These are phyloP conservation scores for Manis javanica DNA, from an alignment of 2,797 vertebrate genomes.

Conservation along the genomic window DNA sequence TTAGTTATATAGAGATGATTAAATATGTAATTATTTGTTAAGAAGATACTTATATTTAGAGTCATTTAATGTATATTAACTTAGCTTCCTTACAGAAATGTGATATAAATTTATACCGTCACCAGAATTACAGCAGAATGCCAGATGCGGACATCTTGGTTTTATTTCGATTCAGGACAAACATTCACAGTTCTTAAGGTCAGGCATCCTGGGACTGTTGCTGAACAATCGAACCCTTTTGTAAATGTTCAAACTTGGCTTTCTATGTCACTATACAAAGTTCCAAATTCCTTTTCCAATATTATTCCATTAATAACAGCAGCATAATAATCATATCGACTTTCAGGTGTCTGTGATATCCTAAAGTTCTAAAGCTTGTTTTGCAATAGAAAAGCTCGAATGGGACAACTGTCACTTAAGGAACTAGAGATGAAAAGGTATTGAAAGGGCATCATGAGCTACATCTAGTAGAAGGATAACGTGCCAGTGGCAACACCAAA, in stretches of 20 bases:
- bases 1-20: neutral
- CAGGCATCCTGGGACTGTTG: neutral
- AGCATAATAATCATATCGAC: neutral
- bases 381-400: neutral
- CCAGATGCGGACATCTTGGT: neutral
- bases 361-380: constrained; percentile 14
- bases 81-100: neutral
- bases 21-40: constrained; percentile 9
- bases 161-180: constrained; percentile 11
- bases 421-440: neutral
- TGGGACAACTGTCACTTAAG: neutral
- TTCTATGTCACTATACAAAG: neutral
- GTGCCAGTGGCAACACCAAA: neutral
- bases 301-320: neutral
- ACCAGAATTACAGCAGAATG: neutral
- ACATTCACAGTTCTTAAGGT: neutral
- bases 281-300: neutral
- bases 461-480: neutral
- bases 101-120: neutral
- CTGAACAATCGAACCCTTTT: neutral
- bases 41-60: neutral
- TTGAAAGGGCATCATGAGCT: neutral
- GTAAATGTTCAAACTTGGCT: neutral
- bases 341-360: neutral
- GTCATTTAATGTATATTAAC: neutral